These are phyloP conservation scores for Drosophila subobscura DNA, from an alignment of 1,140 invertebrate species.

Conservation along the genomic window DNA sequence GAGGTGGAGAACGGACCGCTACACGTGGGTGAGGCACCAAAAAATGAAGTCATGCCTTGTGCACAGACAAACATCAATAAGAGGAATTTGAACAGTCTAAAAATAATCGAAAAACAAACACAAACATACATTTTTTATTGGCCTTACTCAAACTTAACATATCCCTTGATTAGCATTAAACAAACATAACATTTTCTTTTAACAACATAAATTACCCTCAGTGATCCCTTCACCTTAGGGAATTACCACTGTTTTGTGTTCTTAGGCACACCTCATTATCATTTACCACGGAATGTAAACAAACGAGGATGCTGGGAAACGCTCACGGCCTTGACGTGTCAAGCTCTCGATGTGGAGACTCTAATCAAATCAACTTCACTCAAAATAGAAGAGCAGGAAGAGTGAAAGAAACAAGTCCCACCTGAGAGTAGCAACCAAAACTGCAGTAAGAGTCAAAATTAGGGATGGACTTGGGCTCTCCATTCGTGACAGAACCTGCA, in stretches of 20 bases:
- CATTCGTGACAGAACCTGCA: too few species aligned
- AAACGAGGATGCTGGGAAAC: slow-evolving; percentile 56
- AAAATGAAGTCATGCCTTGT: slow-evolving; percentile 26
- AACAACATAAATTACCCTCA: neutral
- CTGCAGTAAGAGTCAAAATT: too few species aligned
- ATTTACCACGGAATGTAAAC: slow-evolving; percentile 57
- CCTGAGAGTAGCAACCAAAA: too few species aligned
- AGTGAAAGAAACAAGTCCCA: too few species aligned
- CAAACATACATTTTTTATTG: too few species aligned
- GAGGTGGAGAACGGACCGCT: neutral
- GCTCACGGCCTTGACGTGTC: slow-evolving; percentile 57
- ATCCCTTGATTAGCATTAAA: neutral
- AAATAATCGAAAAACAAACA: too few species aligned
- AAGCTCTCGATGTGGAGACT: slow-evolving; percentile 10
- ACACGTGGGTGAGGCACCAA: slow-evolving; percentile 31
- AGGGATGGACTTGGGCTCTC: too few species aligned
- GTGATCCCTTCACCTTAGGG: slow-evolving; percentile 9
- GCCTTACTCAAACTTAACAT: too few species aligned
- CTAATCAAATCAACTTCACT: neutral
- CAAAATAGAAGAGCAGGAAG: too few species aligned
- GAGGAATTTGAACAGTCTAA: too few species aligned
- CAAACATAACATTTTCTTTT: neutral
- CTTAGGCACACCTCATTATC: slow-evolving; percentile 50
- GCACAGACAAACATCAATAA: neutral
- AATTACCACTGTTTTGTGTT: slow-evolving; percentile 22